These are phyloP conservation scores for Caenorhabditis japonica DNA, from an alignment of 2,888 invertebrate genomes.

Conservation along the genomic window DNA sequence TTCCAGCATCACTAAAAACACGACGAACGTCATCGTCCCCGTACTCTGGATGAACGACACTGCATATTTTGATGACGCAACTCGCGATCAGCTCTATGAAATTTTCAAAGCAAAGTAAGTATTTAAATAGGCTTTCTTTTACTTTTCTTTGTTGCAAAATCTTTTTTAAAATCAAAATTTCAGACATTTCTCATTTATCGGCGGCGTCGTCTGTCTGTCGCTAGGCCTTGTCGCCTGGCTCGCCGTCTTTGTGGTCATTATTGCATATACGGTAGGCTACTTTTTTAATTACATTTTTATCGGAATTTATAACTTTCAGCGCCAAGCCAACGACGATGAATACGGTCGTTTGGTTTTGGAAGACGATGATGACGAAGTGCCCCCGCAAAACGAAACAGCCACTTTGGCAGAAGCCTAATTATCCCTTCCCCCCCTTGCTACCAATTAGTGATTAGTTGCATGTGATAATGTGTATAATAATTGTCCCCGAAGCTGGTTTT, in stretches of 20 bases:
- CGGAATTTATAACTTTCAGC: constrained; percentile 15
- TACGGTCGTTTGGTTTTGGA: constrained; percentile 49
- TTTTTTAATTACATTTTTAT: constrained; percentile 1
- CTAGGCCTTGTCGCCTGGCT: constrained; percentile 54
- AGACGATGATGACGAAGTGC: constrained; percentile 41
- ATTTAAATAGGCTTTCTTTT: constrained; percentile 2
- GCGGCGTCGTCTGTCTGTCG: constrained; percentile 43
- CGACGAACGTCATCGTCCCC: constrained; percentile 65
- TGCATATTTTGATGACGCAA: constrained; percentile 68
- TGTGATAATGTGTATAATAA: constrained; percentile 7
- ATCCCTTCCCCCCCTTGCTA: constrained; percentile 2
- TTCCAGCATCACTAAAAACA: constrained; percentile 57
- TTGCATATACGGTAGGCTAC: constrained; percentile 37
- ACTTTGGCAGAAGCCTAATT: constrained; percentile 13
- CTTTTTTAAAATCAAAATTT: neutral
- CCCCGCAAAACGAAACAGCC: neutral
- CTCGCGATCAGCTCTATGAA: constrained; percentile 61
- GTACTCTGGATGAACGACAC: constrained; percentile 76
- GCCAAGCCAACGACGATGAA: constrained; percentile 42
- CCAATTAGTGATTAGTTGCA: constrained; percentile 11
- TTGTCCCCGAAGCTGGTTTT: neutral
- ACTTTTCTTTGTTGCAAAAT: too few relatives aligned
- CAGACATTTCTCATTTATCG: constrained; percentile 51
- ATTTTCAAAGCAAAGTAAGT: constrained; percentile 45
- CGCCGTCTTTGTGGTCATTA: constrained; percentile 43